Percentiles rank a stretch among this genome's conserved stretches.
phyloP scores from a whole-genome alignment of 2,888 invertebrate species.

The Microchrysa polita region DNA sequence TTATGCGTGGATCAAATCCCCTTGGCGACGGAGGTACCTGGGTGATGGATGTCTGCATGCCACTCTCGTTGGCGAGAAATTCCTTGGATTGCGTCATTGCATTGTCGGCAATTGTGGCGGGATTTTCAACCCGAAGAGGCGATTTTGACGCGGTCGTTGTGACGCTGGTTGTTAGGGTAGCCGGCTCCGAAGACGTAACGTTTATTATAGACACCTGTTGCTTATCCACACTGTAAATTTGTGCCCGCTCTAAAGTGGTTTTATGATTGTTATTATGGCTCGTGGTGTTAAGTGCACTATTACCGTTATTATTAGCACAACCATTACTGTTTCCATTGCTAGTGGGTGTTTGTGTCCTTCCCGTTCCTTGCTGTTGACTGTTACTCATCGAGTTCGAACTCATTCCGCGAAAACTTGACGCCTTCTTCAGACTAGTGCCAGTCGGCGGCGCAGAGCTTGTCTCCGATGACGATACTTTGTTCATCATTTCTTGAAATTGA shows the following conservation, averaged over 20 bases:
- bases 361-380: not conserved
- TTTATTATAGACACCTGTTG: slow-evolving; percentile 53
- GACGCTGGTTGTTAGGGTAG: slow-evolving; percentile 19
- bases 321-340: slow-evolving; percentile 40
- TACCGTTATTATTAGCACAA: slow-evolving; percentile 45
- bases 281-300: slow-evolving; percentile 32
- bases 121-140: slow-evolving; percentile 41
- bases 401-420: slow-evolving; percentile 51
- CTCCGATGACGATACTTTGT: slow-evolving; percentile 27
- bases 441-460: slow-evolving; percentile 5
- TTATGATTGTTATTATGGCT: slow-evolving; percentile 42
- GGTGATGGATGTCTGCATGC: slow-evolving; percentile 40
- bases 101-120: slow-evolving; percentile 44
- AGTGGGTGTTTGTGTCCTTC: slow-evolving; percentile 36
- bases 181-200: slow-evolving; percentile 45
- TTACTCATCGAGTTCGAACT: slow-evolving; percentile 40
- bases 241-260: slow-evolving; percentile 52
- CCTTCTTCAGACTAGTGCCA: slow-evolving; percentile 48
- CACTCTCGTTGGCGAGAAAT: slow-evolving; percentile 43
- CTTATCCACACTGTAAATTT: slow-evolving; percentile 53
- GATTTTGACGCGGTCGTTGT: slow-evolving; percentile 36
- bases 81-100: slow-evolving; percentile 38
- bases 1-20: slow-evolving; percentile 52
- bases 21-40: slow-evolving; percentile 52
- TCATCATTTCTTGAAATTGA: slow-evolving; percentile 32